Evolutionary conservation across 23 tunicate genomes (phyloP), one percentile per base, ranked within the genome.

Genomic region (Ciona savignyi): DNA sequence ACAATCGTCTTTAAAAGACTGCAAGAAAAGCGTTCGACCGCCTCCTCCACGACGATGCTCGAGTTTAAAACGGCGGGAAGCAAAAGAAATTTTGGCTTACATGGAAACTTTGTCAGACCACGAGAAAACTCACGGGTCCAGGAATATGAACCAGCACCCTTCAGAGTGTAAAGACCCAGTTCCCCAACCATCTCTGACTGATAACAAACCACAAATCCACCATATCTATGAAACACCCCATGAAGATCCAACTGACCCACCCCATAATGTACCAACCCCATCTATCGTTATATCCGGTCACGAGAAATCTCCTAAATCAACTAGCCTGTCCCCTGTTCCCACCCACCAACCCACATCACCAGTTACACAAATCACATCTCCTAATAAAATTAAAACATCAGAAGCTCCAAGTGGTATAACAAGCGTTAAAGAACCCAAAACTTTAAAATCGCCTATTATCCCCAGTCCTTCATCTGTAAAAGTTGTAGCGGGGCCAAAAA

Each of bases 21-120:
- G 51, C 23, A 33, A 26, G 26, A 80, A 33, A 25, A 31, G 35
- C 3, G 30, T 71, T 31, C 79, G 69, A 28, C 96, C 96, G 23
- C 63, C 87, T 42, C 87, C 87, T 2, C 96, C 96, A 1, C 72
- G 79, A 29, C 76, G 96, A 23, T 72, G 64, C 70, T 81, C 96
- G 34, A 88, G 96, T 56, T 67, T 88, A 20, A 64, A 56, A 68
- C 68, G 80, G 21, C 73, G 65, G 56, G 74, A 73, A 27, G 80
- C 68, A 30, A 82, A 82, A 63, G 87, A 82, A 33, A 68, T 74
- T 34, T 35, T 82, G 9, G 87, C 80, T 6, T 74, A 82, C 76
- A 82, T 82, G 87, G 87, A 82, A 66, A 80, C 87, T 28, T 73
- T 82, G 51, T 60, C 83, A 31, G 61, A 34, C 23, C 9, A 42